These are phyloP conservation scores for Chironex yamaguchii DNA, from an alignment of 30 jellyfish, hydroid and myxozoan genomes.

Conservation along the genomic window DNA sequence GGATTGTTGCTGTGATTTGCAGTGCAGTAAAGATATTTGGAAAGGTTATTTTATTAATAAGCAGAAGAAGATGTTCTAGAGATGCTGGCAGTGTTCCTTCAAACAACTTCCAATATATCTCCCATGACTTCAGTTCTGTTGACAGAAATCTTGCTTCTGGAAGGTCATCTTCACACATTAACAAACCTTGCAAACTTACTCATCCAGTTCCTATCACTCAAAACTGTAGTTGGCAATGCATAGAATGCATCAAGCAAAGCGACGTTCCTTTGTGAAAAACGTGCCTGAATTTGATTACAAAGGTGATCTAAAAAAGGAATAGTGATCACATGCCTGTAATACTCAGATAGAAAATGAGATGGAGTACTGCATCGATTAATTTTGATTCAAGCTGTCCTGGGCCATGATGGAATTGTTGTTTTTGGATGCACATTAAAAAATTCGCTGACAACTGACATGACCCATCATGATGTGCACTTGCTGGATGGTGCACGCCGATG, in stretches of 20 bases:
- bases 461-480: conserved; percentile 71
- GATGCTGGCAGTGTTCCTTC: conserved; percentile 25
- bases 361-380: neutral
- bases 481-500: conserved; percentile 49
- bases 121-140: conserved; percentile 58
- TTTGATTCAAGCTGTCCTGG: conserved; percentile 10
- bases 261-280: conserved; percentile 29
- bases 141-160: conserved; percentile 53
- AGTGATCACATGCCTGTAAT: conserved; percentile 5
- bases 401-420: neutral
- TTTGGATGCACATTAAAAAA: too few species aligned
- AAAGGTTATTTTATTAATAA: conserved; percentile 34
- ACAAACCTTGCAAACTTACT: conserved; percentile 15
- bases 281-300: conserved; percentile 4
- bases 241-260: conserved; percentile 6
- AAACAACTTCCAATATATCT: conserved; percentile 1
- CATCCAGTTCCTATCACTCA: conserved; percentile 9
- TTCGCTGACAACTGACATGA: too few species aligned
- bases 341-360: neutral
- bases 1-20: conserved; percentile 55
- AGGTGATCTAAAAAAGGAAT: conserved; percentile 55
- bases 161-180: conserved; percentile 27
- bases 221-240: conserved; percentile 27
- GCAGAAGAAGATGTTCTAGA: conserved; percentile 25
- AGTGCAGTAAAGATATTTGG: conserved; percentile 50